Percentiles rank a stretch among this genome's conserved stretches.
These are phyloP conservation scores for Gallinago undulata DNA, from an alignment of 2,113 vertebrate genomes.

Conservation along the genomic window DNA sequence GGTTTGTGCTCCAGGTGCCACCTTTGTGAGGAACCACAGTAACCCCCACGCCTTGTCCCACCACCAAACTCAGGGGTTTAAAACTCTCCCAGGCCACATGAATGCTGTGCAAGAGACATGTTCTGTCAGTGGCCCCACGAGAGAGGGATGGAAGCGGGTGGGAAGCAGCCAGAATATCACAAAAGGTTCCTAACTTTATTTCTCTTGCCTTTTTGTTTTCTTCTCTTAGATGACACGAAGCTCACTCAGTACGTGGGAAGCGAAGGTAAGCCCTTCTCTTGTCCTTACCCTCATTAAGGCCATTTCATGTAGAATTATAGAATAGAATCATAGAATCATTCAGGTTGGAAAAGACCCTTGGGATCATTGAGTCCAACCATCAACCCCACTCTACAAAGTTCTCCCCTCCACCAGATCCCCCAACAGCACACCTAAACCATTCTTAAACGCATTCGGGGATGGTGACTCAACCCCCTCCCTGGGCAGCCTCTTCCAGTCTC, in stretches of 20 bases:
- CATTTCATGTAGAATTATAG: neutral
- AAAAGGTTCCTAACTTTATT: neutral
- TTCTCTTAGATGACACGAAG: constrained; percentile 83
- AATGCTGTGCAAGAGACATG: neutral
- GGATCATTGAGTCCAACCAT: no score
- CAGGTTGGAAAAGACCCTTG: no score
- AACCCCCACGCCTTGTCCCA: neutral
- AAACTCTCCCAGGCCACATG: fast-evolving
- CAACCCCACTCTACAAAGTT: no score
- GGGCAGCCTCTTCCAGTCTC: no score
- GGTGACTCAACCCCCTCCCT: no score
- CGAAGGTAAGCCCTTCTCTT: constrained; percentile 74
- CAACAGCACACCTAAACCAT: no score
- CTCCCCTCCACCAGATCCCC: no score
- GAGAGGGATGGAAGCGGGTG: fast-evolving
- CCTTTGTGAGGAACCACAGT: neutral
- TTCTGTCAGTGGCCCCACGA: fast-evolving
- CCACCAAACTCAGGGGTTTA: neutral
- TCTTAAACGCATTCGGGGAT: no score
- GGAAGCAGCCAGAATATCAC: fast-evolving
- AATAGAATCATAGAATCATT: no score
- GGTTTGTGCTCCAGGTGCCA: neutral
- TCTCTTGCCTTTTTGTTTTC: neutral
- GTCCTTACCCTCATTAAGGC: neutral
- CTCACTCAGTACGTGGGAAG: constrained; percentile 69